Evolutionary conservation across 2,797 vertebrate genomes (phyloP).

Genomic region (Fistularia commersonii): DNA sequence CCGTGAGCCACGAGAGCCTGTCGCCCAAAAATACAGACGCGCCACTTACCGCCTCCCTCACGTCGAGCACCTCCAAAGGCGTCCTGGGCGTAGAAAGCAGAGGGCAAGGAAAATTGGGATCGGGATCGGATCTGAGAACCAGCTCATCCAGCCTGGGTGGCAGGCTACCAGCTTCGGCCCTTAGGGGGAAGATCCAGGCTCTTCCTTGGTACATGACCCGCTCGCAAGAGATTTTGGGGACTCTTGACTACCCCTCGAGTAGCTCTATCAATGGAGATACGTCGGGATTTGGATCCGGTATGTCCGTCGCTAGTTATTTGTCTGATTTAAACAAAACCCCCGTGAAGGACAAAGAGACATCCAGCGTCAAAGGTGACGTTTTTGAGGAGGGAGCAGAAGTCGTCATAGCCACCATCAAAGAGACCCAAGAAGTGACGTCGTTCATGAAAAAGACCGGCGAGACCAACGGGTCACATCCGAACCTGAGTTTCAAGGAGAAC

Average conservation of each 20-base stretch:
- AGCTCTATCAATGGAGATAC: constrained; percentile 73
- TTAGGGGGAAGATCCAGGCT: constrained; percentile 79
- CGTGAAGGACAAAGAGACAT: constrained; percentile 64
- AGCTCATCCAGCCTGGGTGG: constrained; percentile 68
- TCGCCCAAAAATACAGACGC: constrained; percentile 73
- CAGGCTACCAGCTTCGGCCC: constrained; percentile 74
- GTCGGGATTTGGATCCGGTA: constrained; percentile 71
- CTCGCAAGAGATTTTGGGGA: constrained; percentile 79
- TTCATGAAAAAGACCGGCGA: constrained; percentile 63
- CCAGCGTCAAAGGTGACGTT: constrained; percentile 56
- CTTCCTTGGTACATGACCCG: constrained; percentile 84
- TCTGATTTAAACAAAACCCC: constrained; percentile 71
- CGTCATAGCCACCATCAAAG: constrained; percentile 75
- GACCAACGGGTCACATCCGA: constrained; percentile 55
- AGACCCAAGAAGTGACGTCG: constrained; percentile 69
- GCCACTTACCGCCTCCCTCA: constrained; percentile 65
- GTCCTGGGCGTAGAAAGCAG: constrained; percentile 54
- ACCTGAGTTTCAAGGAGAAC: constrained; percentile 59
- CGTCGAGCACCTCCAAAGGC: constrained; percentile 55
- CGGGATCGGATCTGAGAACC: constrained; percentile 59
- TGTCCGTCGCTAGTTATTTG: constrained; percentile 72
- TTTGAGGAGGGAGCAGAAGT: constrained; percentile 75
- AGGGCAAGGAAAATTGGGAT: constrained; percentile 66
- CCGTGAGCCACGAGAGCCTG: constrained; percentile 78
- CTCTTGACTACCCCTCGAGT: constrained; percentile 71